phyloP scores from a whole-genome alignment of 1,140 invertebrate species.

The Drosophila teissieri region DNA sequence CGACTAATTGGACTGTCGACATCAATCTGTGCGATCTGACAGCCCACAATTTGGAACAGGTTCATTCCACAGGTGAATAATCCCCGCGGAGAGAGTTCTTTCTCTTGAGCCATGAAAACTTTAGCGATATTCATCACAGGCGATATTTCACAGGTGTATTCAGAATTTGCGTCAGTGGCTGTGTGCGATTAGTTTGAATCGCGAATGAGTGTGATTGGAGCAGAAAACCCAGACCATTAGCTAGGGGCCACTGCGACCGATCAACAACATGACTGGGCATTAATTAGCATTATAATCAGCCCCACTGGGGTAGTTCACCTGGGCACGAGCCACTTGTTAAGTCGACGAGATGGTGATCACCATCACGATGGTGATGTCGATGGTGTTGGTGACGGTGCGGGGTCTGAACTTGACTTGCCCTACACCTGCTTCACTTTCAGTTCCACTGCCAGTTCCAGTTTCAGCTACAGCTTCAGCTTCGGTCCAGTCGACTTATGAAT shows the following conservation, averaged over 20 bases:
- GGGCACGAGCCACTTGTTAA: constrained; percentile 74
- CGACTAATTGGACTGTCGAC: constrained; percentile 37
- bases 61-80: constrained; percentile 30
- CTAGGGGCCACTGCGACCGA: constrained; percentile 5
- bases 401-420: constrained; percentile 60
- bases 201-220: constrained; percentile 47
- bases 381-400: not conserved
- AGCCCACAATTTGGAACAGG: constrained; percentile 10
- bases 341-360: constrained; percentile 2
- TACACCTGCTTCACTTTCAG: constrained; percentile 52
- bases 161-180: constrained; percentile 34
- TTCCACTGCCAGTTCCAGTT: constrained; percentile 13
- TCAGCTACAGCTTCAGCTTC: not conserved
- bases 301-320: constrained; percentile 73
- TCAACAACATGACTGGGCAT: constrained; percentile 56
- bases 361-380: no score
- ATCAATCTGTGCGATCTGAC: constrained; percentile 29
- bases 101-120: constrained; percentile 5
- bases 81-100: constrained; percentile 8
- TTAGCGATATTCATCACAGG: not conserved
- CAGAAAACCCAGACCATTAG: constrained; percentile 36
- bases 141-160: constrained; percentile 55
- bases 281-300: constrained; percentile 74
- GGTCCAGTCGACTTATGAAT: constrained; percentile 34
- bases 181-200: constrained; percentile 30